Percentiles rank a stretch among this genome's conserved stretches.
Evolutionary conservation across 2,113 vertebrate species (phyloP).

Genomic region (Psephotus haematonotus): DNA sequence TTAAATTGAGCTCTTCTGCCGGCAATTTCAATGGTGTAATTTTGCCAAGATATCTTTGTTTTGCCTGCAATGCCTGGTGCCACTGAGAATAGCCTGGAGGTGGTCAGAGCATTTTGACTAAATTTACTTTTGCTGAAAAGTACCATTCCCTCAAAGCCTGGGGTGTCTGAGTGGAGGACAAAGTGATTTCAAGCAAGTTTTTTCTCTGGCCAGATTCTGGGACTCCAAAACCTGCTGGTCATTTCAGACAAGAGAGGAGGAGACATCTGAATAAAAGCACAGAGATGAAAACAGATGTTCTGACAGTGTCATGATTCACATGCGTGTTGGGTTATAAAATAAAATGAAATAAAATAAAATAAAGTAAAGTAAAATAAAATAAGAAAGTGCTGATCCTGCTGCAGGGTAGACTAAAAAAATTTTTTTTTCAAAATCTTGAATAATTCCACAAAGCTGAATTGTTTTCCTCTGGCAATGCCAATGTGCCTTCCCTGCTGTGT

Average conservation of each 20-base stretch:
- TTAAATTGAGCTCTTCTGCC: conserved; percentile 67
- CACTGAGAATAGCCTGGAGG: conserved; percentile 15
- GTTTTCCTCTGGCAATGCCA: background rate
- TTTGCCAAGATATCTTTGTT: conserved; percentile 60
- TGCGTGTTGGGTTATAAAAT: background rate
- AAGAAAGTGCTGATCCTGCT: background rate
- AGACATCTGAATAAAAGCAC: background rate
- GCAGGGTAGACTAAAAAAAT: background rate
- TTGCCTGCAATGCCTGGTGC: conserved; percentile 32
- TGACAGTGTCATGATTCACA: background rate
- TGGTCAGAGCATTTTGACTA: background rate
- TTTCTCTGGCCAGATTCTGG: background rate
- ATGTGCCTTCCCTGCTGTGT: background rate
- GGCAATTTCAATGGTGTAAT: conserved; percentile 57
- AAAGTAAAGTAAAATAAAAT: background rate
- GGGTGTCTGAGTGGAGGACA: background rate
- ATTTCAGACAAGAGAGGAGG: conserved; percentile 2
- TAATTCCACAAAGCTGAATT: conserved; percentile 11
- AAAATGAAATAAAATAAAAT: background rate
- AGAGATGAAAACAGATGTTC: conserved; percentile 31
- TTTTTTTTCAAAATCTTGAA: background rate
- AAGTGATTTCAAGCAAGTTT: background rate
- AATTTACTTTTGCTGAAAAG: conserved; percentile 56
- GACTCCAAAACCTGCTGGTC: conserved; percentile 1
- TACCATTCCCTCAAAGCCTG: background rate